phyloP scores from a whole-genome alignment of 2,113 vertebrate species.

The Agapornis roseicollis region DNA sequence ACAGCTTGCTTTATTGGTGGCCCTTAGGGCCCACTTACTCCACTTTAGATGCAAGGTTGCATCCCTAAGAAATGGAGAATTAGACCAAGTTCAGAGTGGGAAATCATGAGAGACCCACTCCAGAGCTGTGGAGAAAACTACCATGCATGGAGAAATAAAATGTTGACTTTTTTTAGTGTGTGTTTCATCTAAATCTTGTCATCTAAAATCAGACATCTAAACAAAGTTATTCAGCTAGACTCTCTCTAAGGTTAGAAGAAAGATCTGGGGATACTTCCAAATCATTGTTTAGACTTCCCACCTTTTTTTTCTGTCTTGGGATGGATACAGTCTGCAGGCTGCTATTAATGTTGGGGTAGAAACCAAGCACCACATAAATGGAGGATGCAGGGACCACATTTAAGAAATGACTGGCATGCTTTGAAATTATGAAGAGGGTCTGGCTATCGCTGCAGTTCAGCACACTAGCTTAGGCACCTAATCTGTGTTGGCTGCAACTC shows the following conservation, averaged over 20 bases:
- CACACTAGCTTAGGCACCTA: neutral
- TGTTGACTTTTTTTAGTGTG: neutral
- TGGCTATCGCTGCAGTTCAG: neutral
- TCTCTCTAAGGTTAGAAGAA: neutral
- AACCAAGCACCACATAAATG: neutral
- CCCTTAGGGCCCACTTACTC: neutral
- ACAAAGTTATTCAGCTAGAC: neutral
- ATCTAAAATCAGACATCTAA: slow-evolving; percentile 4
- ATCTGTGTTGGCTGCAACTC: fast-evolving
- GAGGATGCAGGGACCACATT: neutral
- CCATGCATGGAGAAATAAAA: neutral
- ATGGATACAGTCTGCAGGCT: neutral
- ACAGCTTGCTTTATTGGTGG: neutral
- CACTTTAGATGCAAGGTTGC: neutral
- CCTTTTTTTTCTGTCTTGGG: neutral
- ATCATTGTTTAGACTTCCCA: neutral
- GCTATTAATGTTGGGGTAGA: neutral
- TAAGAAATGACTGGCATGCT: neutral
- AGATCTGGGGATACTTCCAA: neutral
- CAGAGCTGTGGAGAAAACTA: neutral
- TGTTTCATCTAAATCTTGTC: neutral
- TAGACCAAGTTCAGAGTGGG: neutral
- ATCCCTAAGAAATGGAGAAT: neutral
- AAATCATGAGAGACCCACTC: neutral
- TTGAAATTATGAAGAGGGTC: neutral